Evolutionary conservation across 2,888 invertebrate genomes (phyloP).

Genomic region (Temnothorax unifasciatus): DNA sequence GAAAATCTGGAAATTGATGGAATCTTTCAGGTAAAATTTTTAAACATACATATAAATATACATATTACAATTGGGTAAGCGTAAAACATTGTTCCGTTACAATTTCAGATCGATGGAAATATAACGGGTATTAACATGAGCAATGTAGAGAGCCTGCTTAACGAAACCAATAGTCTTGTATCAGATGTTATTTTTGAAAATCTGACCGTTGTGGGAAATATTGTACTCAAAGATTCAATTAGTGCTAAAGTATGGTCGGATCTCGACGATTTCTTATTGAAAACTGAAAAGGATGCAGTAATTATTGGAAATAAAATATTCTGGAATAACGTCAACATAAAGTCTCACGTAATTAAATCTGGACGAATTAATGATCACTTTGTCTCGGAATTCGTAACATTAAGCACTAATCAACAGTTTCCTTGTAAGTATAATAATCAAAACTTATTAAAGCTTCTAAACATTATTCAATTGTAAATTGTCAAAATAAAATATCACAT

Average conservation of each 20-base stretch:
- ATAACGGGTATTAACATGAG: constrained; percentile 84
- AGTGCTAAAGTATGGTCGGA: constrained; percentile 84
- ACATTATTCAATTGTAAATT: constrained; percentile 3
- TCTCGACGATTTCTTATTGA: constrained; percentile 87
- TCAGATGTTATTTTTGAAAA: constrained; percentile 86
- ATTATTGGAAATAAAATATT: constrained; percentile 87
- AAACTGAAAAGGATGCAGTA: constrained; percentile 80
- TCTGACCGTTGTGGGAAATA: constrained; percentile 87
- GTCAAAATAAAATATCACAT: too few species aligned
- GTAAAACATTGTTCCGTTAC: neutral
- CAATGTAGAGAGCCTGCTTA: constrained; percentile 82
- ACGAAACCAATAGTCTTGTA: constrained; percentile 84
- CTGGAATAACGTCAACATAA: constrained; percentile 80
- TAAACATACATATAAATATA: neutral
- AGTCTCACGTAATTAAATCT: constrained; percentile 81
- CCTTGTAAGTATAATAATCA: constrained; percentile 70
- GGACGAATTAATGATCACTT: constrained; percentile 86
- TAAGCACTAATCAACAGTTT: constrained; percentile 87
- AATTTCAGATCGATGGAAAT: constrained; percentile 86
- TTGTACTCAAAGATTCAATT: constrained; percentile 86
- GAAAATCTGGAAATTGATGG: constrained; percentile 87
- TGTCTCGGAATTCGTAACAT: constrained; percentile 86
- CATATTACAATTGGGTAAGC: neutral
- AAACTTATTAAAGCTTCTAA: neutral
- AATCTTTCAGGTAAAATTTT: constrained; percentile 85